phyloP scores from a whole-genome alignment of 2,888 invertebrate species.

The Pseudococcus viburni region DNA sequence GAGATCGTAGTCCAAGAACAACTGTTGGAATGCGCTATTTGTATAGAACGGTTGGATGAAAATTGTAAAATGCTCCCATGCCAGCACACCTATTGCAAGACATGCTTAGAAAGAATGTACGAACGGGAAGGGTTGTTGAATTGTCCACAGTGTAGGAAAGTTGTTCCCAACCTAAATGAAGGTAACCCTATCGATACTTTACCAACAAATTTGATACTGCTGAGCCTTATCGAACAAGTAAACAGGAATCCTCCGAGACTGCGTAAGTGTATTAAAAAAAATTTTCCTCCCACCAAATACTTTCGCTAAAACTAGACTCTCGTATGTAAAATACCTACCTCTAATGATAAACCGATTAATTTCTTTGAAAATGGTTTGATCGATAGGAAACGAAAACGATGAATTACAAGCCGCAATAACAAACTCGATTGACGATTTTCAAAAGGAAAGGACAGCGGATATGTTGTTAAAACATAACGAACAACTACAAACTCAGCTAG shows the following conservation, averaged over 20 bases:
- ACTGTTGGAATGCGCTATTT: conserved; percentile 58
- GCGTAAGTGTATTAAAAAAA: background rate
- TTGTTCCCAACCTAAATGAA: background rate
- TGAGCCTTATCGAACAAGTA: conserved; percentile 11
- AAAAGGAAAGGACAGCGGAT: background rate
- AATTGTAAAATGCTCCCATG: conserved; percentile 62
- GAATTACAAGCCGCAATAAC: background rate
- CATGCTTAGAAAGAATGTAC: conserved; percentile 23
- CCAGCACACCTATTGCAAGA: conserved; percentile 48
- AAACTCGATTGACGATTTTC: conserved; percentile 2
- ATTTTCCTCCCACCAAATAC: too few species aligned
- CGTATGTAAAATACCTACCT: background rate
- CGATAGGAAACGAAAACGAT: background rate
- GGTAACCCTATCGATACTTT: background rate
- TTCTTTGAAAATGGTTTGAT: background rate
- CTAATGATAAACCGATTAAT: background rate
- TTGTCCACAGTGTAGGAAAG: conserved; percentile 38
- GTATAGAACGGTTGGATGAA: conserved; percentile 50
- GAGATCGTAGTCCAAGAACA: conserved; percentile 48
- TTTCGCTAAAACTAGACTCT: too few species aligned
- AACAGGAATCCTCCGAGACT: background rate
- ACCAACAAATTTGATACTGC: background rate
- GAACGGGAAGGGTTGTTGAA: background rate
- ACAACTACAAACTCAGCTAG: background rate
- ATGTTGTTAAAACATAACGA: conserved; percentile 20